These are phyloP conservation scores for Heterodera filipjevi DNA, from an alignment of 2,888 invertebrate genomes.

Conservation along the genomic window DNA sequence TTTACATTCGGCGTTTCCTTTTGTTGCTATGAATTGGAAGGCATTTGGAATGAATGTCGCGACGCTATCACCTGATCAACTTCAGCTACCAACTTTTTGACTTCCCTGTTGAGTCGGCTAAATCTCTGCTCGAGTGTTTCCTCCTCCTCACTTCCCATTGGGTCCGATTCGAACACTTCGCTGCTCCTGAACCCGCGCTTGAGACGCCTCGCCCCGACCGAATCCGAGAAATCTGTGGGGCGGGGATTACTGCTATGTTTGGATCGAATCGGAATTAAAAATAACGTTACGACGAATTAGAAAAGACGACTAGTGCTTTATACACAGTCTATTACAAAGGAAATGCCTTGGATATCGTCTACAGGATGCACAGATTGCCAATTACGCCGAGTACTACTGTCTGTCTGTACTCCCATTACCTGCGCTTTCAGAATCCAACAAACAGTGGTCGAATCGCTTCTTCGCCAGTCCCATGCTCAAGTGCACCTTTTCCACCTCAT, in stretches of 20 bases:
- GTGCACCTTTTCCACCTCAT: conserved; percentile 54
- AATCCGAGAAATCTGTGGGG: conserved; percentile 60
- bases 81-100: conserved; percentile 39
- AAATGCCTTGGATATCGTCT: too few relatives aligned
- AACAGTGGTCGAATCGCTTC: conserved; percentile 52
- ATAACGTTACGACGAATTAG: too few relatives aligned
- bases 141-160: conserved; percentile 30
- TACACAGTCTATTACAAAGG: too few relatives aligned
- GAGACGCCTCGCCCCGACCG: conserved; percentile 51
- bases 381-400: too few relatives aligned
- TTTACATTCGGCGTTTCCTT: background rate
- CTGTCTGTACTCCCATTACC: conserved; percentile 49
- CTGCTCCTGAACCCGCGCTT: conserved; percentile 51
- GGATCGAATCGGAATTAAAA: too few relatives aligned
- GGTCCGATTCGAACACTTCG: conserved; percentile 53
- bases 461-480: conserved; percentile 57
- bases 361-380: too few relatives aligned
- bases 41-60: background rate
- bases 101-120: conserved; percentile 45
- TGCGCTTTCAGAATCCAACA: conserved; percentile 49
- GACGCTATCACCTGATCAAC: conserved; percentile 28
- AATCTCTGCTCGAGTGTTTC: conserved; percentile 57
- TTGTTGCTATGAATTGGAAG: background rate
- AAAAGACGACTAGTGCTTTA: too few relatives aligned
- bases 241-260: too few relatives aligned